Evolutionary conservation across 2,797 vertebrate species (phyloP).

Genomic region (Nothura maculosa): DNA sequence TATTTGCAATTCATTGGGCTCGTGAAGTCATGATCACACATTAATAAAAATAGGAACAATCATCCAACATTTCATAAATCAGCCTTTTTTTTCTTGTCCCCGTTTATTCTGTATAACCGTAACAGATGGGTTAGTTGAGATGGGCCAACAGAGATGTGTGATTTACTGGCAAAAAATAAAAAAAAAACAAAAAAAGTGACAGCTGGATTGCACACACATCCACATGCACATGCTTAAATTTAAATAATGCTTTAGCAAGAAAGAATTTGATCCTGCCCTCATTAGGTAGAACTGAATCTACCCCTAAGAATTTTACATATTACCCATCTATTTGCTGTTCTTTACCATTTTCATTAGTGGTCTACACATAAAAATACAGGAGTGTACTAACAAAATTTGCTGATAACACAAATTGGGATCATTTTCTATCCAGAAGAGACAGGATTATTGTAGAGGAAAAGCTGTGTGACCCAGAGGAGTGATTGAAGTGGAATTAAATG

Average conservation of each 20-base stretch:
- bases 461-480: constrained; percentile 60
- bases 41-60: constrained; percentile 46
- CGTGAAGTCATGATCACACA: constrained; percentile 5
- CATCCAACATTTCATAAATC: constrained; percentile 33
- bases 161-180: constrained; percentile 37
- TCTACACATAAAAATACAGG: constrained; percentile 27
- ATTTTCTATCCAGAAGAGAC: constrained; percentile 45
- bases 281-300: not conserved
- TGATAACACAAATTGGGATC: constrained; percentile 44
- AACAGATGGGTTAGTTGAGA: constrained; percentile 56
- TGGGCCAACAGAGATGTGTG: not conserved
- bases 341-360: constrained; percentile 44
- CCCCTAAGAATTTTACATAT: not conserved
- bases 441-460: constrained; percentile 58
- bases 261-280: not conserved
- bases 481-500: constrained; percentile 61
- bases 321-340: constrained; percentile 27
- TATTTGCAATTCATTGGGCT: not conserved
- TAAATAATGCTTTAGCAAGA: not conserved
- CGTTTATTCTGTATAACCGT: not conserved
- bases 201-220: constrained; percentile 3
- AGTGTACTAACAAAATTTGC: constrained; percentile 30
- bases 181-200: not conserved
- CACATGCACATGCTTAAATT: not conserved
- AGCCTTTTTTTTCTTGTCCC: not conserved